Conservation (phyloP, 2,888 invertebrate species). For the Athetis lepigone region DNA sequence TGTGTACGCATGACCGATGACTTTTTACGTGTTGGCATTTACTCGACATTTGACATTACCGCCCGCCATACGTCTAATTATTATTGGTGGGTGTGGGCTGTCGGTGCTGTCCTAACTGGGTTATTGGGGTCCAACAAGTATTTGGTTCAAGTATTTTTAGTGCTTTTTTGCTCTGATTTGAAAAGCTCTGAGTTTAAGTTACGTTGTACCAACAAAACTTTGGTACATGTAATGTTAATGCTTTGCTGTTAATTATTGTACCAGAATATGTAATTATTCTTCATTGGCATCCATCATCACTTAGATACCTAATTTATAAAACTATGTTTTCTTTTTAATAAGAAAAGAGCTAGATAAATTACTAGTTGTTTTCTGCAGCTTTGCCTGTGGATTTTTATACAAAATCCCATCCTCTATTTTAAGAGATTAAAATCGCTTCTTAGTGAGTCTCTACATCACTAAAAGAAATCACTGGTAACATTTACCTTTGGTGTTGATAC, state of each 20-base stretch:
- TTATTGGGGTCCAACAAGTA: conserved; percentile 60
- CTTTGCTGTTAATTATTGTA: background rate
- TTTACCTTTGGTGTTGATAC: too few relatives aligned
- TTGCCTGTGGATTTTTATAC: too few relatives aligned
- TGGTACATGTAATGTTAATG: background rate
- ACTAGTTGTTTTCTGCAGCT: too few relatives aligned
- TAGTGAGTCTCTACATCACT: too few relatives aligned
- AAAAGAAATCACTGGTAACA: too few relatives aligned
- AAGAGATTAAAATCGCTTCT: too few relatives aligned
- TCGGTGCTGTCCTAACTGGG: conserved; percentile 69
- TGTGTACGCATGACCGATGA: conserved; percentile 74
- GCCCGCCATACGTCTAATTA: conserved; percentile 83
- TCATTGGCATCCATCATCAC: background rate
- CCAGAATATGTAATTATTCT: background rate
- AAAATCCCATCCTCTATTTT: too few relatives aligned
- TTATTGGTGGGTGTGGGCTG: conserved; percentile 86
- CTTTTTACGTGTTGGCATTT: conserved; percentile 86
- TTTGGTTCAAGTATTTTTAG: conserved; percentile 21
- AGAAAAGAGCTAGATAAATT: too few relatives aligned
- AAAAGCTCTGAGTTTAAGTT: background rate
- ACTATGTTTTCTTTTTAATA: too few relatives aligned
- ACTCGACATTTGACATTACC: conserved; percentile 88
- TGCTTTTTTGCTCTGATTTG: background rate
- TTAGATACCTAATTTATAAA: too few relatives aligned
- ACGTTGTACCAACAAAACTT: background rate